phyloP scores from a whole-genome alignment of 2,797 vertebrate genomes.

The Petrocephalus schoutedeni region DNA sequence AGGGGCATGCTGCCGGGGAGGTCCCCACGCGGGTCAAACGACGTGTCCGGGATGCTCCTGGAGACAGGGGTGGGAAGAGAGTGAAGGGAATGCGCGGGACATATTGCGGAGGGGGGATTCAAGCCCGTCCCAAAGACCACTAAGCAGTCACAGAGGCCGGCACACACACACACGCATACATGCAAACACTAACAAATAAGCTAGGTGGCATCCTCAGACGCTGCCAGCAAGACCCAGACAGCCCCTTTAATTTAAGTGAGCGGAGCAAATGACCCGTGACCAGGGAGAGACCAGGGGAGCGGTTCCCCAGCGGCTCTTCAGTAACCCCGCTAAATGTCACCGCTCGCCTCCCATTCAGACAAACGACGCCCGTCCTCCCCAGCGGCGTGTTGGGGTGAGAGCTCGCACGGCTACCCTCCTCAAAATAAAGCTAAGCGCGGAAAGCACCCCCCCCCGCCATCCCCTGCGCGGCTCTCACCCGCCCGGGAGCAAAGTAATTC shows the following conservation, averaged over 20 bases:
- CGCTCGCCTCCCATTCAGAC: neutral
- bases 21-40: conserved; percentile 90
- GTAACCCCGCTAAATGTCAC: neutral
- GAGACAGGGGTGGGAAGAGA: neutral
- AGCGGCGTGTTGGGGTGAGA: too few relatives aligned
- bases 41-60: conserved; percentile 84
- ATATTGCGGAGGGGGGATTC: neutral
- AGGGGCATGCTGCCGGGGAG: conserved; percentile 77
- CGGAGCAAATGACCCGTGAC: neutral
- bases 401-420: too few relatives aligned
- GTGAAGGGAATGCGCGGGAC: neutral
- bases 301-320: neutral
- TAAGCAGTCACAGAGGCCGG: neutral
- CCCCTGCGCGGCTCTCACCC: neutral
- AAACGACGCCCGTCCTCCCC: neutral
- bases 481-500: neutral
- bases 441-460: too few relatives aligned
- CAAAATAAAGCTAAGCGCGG: too few relatives aligned
- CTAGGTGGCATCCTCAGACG: neutral
- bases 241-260: conserved; percentile 4
- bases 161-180: neutral
- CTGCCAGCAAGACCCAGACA: neutral
- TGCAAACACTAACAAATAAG: neutral
- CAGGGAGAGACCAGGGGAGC: neutral
- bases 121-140: neutral